A percentile compares a stretch with the other conserved stretches of the same genome.
These are phyloP conservation scores for Myrmophylax atrothorax DNA, from an alignment of 2,113 vertebrate species.

Conservation along the genomic window DNA sequence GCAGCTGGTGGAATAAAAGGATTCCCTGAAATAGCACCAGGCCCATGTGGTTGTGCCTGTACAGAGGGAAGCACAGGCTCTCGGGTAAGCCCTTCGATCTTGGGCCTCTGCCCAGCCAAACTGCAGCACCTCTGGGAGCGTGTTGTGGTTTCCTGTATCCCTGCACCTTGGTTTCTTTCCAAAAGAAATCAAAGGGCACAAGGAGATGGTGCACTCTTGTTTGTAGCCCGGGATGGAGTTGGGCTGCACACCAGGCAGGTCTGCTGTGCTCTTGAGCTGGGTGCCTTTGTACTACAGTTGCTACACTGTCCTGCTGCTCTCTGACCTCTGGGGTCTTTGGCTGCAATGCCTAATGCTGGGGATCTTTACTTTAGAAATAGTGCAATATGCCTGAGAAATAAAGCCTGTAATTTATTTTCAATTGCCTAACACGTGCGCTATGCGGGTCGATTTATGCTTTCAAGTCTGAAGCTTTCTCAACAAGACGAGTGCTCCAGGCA, in stretches of 20 bases:
- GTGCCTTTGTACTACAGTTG: rapidly evolving
- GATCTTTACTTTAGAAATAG: background rate
- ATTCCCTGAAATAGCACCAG: constrained; percentile 39
- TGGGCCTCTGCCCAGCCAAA: background rate
- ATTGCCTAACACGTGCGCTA: rapidly evolving
- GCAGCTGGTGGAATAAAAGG: constrained; percentile 59
- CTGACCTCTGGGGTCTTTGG: background rate
- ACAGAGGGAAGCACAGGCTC: background rate
- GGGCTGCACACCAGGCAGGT: background rate
- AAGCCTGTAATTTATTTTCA: background rate
- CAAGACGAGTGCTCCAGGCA: background rate
- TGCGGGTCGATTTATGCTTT: background rate
- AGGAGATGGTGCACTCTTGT: background rate
- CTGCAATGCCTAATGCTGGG: background rate
- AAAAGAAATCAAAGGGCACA: background rate
- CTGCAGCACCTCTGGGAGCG: background rate
- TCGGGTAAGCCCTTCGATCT: background rate
- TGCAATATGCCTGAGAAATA: background rate
- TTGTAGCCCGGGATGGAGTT: background rate
- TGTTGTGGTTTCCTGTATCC: constrained; percentile 14
- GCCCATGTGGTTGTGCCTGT: background rate
- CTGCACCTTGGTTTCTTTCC: background rate
- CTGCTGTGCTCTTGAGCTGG: background rate
- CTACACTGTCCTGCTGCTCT: rapidly evolving
- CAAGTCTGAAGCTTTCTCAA: background rate